Base-by-base conservation (phyloP, 2,888 invertebrate genomes). In the Spilarctia lutea region DNA sequence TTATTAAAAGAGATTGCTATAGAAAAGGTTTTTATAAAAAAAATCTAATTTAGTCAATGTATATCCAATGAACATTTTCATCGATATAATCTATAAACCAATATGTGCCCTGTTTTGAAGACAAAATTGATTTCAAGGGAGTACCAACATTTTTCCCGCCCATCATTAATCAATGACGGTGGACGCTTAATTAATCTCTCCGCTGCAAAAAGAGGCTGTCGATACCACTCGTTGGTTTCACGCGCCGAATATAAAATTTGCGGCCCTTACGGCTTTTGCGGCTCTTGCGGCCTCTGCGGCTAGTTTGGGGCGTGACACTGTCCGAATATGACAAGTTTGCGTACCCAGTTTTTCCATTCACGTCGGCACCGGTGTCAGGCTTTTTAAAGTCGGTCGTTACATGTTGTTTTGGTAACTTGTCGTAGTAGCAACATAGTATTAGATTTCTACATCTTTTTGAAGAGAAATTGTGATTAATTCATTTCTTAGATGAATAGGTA, bases 151-250 rank as follows among this genome's bases (percentile, higher is more conserved):
- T 92, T 92, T 91, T 91, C 88, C 83, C 63, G 71, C 16, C 83
- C 79, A 80, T 81, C 91, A 92, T 93, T 92, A 92, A 92, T 92
- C 92, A 91, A 87, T 63, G 82, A 85, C 85, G 76, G 67, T 69
- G 60, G 85, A 79, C 82, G 82, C 81, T 89, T 92, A 93, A 93
- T 93, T 93, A 92, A 93, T 93, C 92, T 92, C 91, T 84, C 75
- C 75, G 76, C 77, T 83, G 88, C 88, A 90, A 91, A 91, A 91
- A 89, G 86, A 82, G 80, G 83, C 89, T 92, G 92, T 91, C 91
- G 91, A 91, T 91, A 89, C 84, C 92, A 91, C 82, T 73, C 76
- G 67, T 75, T 75, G 48, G 73, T 67, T 75, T 75, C 77, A 80
- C 77, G 78, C 76, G 71, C 65, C 72, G 77, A 77, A 79, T 85